Percentiles rank a stretch among this genome's conserved stretches.
Evolutionary conservation across 2,113 vertebrate species (phyloP).

Genomic region (Cryptotis parvus): DNA sequence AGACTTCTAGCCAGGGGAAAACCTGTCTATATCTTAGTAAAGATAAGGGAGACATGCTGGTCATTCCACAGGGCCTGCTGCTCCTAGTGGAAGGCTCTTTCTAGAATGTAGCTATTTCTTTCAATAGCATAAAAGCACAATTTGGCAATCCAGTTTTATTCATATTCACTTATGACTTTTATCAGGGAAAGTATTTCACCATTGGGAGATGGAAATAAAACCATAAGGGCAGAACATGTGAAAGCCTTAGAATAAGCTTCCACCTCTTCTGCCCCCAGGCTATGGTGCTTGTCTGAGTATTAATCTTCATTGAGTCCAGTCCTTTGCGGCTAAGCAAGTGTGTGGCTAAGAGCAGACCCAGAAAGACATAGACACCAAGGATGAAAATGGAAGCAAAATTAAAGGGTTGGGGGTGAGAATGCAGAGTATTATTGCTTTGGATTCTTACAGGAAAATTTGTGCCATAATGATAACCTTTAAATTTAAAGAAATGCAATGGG

Average conservation of each 20-base stretch:
- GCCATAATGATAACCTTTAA: neutral
- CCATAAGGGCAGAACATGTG: no score
- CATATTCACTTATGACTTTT: neutral
- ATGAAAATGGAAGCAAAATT: neutral
- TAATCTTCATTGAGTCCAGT: neutral
- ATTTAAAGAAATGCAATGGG: neutral
- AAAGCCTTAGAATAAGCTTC: no score
- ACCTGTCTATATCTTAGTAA: neutral
- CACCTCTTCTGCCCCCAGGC: neutral
- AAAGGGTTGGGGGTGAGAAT: accelerated
- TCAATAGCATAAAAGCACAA: neutral
- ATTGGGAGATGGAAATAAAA: neutral
- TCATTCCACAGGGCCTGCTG: neutral
- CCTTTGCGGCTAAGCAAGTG: neutral
- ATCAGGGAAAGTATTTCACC: neutral
- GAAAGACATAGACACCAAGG: neutral
- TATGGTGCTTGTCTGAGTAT: neutral
- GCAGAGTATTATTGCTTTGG: neutral
- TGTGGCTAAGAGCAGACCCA: neutral
- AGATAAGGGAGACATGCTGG: neutral
- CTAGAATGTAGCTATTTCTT: neutral
- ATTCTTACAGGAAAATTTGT: neutral
- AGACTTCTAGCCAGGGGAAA: neutral
- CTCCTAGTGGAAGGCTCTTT: neutral
- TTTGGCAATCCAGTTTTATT: neutral